Evolutionary conservation across 2,113 vertebrate genomes (phyloP), one percentile per base, ranked within the genome.

Genomic region (Bubo bubo): DNA sequence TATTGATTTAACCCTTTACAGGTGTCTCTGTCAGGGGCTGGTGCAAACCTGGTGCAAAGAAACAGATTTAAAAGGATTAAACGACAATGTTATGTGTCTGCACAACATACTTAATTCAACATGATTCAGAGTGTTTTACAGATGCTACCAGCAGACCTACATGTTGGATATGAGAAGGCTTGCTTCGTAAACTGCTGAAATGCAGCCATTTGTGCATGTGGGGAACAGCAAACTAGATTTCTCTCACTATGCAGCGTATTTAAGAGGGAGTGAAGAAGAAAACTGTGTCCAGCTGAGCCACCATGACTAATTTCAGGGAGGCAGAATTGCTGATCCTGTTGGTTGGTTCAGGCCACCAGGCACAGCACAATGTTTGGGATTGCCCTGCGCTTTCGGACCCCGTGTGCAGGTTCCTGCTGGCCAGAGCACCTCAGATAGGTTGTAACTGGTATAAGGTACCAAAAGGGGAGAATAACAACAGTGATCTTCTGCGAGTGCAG

Each of bases 1-100:
- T 97, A 93, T 90, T 82, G 84, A 70, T 89, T 97, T 97, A 97
- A 97, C 96, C 96, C 94, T 97, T 97, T 79, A 50, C 47, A 47
- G 81, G 37, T 50, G 30, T 43, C 30, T 47, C 43, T 74, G 35
- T 28, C 70, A 67, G 64, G 14, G 56, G 30, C 14, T 74, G 50
- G 37, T 17, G 17, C 70, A 84, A 70, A 56, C 22, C 6, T 55
- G 37, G 30, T 58, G 63, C 66, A 67, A 75, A 17, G 12, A 64
- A 67, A 47, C 34, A 56, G 35, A n/a, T 87, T 66, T 63, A 12
- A 79, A 87, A 79, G 64, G 47, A 68, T 64, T 80, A 67, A 79
- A 76, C 10, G 55, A 1, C 2, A 20, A 21, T 39, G n/a, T 19
- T 14, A 3, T 12, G 43, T 47, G 34, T 43, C 47, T 72, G 86